These are phyloP conservation scores for Xestia ashworthii DNA, from an alignment of 2,888 invertebrate species.

Conservation along the genomic window DNA sequence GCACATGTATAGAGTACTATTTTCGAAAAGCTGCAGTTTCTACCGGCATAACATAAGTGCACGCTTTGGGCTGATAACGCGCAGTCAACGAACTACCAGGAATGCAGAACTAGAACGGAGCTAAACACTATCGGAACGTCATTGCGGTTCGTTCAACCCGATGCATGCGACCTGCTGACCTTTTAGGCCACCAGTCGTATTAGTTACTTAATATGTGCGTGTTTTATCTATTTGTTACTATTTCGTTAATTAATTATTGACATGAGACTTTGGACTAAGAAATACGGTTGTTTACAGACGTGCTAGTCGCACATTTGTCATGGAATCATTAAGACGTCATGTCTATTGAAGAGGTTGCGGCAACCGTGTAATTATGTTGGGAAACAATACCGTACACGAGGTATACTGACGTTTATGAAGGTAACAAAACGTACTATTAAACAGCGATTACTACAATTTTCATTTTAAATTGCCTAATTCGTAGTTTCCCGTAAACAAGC, in stretches of 20 bases:
- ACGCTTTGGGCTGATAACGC: constrained; percentile 68
- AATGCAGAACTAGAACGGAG: constrained; percentile 73
- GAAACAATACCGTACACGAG: constrained; percentile 46
- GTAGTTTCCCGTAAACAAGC: constrained; percentile 47
- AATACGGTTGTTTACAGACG: constrained; percentile 32
- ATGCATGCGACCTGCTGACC: constrained; percentile 78
- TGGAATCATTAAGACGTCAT: constrained; percentile 53
- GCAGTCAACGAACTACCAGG: constrained; percentile 72
- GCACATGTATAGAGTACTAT: constrained; percentile 28
- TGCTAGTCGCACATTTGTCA: constrained; percentile 41
- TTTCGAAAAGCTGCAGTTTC: constrained; percentile 56
- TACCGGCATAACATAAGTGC: constrained; percentile 51
- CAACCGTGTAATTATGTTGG: constrained; percentile 47
- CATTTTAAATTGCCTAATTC: constrained; percentile 40
- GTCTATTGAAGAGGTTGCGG: constrained; percentile 46
- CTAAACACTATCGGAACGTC: constrained; percentile 69
- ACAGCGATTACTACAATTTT: constrained; percentile 52
- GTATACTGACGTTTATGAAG: constrained; percentile 37
- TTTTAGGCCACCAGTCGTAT: constrained; percentile 67
- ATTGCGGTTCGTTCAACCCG: constrained; percentile 77
- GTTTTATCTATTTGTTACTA: constrained; percentile 65
- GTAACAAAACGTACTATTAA: constrained; percentile 43
- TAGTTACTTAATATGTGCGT: constrained; percentile 65
- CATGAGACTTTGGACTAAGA: constrained; percentile 45
- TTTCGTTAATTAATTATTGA: constrained; percentile 57